Percentiles rank a stretch among this genome's conserved stretches.
These are phyloP conservation scores for Zaprionus bogoriensis DNA, from an alignment of 2,888 invertebrate species.

Conservation along the genomic window DNA sequence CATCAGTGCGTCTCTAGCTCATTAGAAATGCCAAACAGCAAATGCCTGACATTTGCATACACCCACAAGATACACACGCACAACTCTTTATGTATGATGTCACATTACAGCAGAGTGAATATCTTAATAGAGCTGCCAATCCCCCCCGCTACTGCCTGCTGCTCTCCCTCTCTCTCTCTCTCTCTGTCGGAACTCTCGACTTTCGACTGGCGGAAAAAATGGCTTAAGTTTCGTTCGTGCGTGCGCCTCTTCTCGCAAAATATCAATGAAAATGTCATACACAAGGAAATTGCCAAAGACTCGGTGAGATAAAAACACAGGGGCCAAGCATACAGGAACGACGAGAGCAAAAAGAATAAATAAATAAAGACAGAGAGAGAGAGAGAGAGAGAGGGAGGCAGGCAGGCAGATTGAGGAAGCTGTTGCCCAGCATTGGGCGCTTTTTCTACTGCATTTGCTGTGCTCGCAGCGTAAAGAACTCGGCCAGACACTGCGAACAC, in stretches of 20 bases:
- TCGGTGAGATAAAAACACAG: slow-evolving; percentile 58
- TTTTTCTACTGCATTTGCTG: slow-evolving; percentile 61
- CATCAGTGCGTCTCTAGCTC: slow-evolving; percentile 41
- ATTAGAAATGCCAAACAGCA: slow-evolving; percentile 76
- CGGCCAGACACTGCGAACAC: slow-evolving; percentile 70
- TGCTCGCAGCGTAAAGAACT: slow-evolving; percentile 31
- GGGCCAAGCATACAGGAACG: no score
- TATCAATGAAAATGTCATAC: slow-evolving; percentile 76
- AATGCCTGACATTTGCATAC: slow-evolving; percentile 74
- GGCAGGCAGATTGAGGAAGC: slow-evolving; percentile 23
- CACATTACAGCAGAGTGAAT: slow-evolving; percentile 77
- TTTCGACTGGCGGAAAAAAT: slow-evolving; percentile 70
- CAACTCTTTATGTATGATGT: slow-evolving; percentile 73
- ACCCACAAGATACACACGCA: slow-evolving; percentile 32
- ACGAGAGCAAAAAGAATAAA: slow-evolving; percentile 3
- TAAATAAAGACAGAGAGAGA: not conserved
- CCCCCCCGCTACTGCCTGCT: slow-evolving; percentile 9
- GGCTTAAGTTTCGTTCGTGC: slow-evolving; percentile 70
- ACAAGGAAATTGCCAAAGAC: slow-evolving; percentile 56
- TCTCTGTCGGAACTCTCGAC: not conserved
- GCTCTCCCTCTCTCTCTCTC: not conserved
- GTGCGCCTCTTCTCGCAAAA: slow-evolving; percentile 38
- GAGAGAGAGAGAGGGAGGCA: not conserved
- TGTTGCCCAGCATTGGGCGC: slow-evolving; percentile 58
- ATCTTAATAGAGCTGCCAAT: slow-evolving; percentile 68